Base-by-base conservation (phyloP, 2,797 vertebrate species). In the Aplochiton taeniatus region DNA sequence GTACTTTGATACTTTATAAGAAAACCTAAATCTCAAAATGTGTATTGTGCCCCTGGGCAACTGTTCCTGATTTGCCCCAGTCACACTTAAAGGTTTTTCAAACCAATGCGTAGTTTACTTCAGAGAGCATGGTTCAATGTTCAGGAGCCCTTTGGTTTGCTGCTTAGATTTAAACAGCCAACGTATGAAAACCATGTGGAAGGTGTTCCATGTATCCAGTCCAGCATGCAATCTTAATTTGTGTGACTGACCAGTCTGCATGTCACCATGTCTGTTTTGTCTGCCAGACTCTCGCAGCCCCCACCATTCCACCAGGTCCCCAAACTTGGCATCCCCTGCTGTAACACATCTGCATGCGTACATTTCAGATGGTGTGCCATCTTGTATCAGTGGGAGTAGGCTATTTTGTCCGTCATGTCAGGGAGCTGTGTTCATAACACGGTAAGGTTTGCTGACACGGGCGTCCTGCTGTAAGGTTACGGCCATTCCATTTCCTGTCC, bases 331-430 rank as follows among this genome's bases (percentile, higher is more conserved):
- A 31, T 3, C 31, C 31, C 6, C 31, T 31, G 31, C 31, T 31
- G 6, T 31, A 6, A 31, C 2, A 31, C 31, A 31, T 31, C 31
- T 88, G 89, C 88, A 88, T 89, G 87, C 18, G 18, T 31, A 31
- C 31, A 31, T 31, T 31, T 31, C 31, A 3, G 31, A 31, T 31
- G 31, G 31, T 6, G 31, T 31, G 31, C 6, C 31, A 31, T 31
- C 31, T 31, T 31, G 31, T 31, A 31, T 31, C 64, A 56, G 61
- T 41, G 31, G 54, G 43, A 4, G 5, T 68, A 53, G 46, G 43
- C n/a, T 31, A 18, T 41, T 63, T 17, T 58, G 8, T 14, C 50
- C n/a, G 59, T 13, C 1, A 31, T 31, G 31, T 31, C 31, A 31
- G 31, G 2, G 31, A 31, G 31, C 31, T 31, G 31, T 31, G 53